Conservation (phyloP, 2,888 invertebrate genomes). For the Nasonia oneida region DNA sequence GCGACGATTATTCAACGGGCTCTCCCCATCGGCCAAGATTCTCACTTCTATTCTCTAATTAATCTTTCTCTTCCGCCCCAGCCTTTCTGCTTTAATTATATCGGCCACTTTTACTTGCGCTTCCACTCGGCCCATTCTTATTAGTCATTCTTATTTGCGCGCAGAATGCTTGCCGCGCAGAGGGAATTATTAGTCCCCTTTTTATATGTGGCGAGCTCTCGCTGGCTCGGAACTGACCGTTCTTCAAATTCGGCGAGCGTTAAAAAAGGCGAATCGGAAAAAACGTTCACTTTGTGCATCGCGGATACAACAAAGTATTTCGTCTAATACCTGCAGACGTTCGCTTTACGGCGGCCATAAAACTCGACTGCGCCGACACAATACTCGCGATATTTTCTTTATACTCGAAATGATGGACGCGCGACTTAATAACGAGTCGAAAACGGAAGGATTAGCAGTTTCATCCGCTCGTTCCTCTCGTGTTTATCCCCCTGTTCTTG, state of each 20-base stretch:
- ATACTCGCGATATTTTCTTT: not conserved
- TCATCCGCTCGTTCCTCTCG: not conserved
- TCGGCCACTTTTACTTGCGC: too few species aligned
- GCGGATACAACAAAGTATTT: too few species aligned
- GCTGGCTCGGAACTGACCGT: not conserved
- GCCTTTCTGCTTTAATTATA: too few species aligned
- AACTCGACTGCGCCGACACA: not conserved
- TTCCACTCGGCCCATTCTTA: too few species aligned
- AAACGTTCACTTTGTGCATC: not conserved
- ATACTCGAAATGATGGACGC: not conserved
- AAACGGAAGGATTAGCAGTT: too few species aligned
- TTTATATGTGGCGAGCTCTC: not conserved
- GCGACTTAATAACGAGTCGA: too few species aligned
- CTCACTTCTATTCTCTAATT: slow-evolving; percentile 21
- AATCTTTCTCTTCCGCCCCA: too few species aligned
- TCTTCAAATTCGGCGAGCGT: not conserved
- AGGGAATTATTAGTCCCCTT: not conserved
- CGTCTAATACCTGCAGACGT: too few species aligned
- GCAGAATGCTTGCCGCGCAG: too few species aligned
- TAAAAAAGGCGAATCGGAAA: not conserved
- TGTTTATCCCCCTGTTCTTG: not conserved
- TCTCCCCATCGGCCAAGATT: too few species aligned
- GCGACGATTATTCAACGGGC: slow-evolving; percentile 53
- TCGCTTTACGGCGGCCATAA: not conserved
- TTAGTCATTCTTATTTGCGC: too few species aligned